Evolutionary conservation across 2,113 vertebrate genomes (phyloP).

Genomic region (Hylia prasina): DNA sequence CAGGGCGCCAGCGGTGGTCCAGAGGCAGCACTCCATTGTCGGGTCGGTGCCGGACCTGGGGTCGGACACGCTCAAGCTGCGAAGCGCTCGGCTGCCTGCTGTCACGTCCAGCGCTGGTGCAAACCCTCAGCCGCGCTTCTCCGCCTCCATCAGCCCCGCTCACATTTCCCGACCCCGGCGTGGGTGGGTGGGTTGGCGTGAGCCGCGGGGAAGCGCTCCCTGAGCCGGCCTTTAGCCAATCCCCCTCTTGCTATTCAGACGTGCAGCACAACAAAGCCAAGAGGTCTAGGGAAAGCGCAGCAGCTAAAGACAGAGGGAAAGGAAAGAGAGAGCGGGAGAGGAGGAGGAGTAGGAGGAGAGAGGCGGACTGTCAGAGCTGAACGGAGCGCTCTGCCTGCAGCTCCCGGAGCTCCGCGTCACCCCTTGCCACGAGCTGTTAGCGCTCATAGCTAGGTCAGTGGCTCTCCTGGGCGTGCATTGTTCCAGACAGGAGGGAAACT

Average conservation of each 20-base stretch:
- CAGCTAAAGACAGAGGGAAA: neutral
- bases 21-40: conserved; percentile 70
- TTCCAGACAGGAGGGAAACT: conserved; percentile 66
- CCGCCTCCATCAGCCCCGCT: conserved; percentile 76
- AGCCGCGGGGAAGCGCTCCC: conserved; percentile 69
- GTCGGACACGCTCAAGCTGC: conserved; percentile 11
- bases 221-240: conserved; percentile 78
- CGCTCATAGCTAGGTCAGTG: conserved; percentile 39
- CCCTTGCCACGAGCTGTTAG: neutral
- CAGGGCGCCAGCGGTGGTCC: conserved; percentile 65
- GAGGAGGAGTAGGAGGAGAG: conserved; percentile 10
- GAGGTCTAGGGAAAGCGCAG: neutral
- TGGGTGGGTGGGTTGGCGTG: conserved; percentile 52
- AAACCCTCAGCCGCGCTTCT: conserved; percentile 65
- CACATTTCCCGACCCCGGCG: conserved; percentile 61
- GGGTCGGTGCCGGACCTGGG: conserved; percentile 27
- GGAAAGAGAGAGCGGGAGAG: neutral
- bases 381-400: neutral
- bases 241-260: conserved; percentile 78
- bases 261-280: conserved; percentile 76
- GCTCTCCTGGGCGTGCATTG: conserved; percentile 55
- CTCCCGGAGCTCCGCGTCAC: neutral
- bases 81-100: conserved; percentile 62
- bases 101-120: conserved; percentile 67
- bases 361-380: neutral